Evolutionary conservation across 2,797 vertebrate genomes (phyloP).

Genomic region (Dromococcyx pavoninus): DNA sequence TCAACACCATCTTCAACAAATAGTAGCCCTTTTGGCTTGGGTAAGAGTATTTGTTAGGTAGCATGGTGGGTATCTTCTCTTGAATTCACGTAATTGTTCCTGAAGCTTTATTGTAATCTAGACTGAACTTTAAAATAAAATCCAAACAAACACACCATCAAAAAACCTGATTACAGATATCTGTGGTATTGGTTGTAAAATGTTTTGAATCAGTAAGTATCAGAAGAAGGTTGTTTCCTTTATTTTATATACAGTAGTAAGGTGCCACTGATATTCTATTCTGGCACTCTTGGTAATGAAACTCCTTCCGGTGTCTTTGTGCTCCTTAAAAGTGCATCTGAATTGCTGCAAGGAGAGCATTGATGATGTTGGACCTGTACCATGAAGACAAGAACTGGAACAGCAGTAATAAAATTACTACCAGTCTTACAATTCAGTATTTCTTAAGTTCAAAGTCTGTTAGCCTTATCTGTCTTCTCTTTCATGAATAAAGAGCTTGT

Average conservation of each 20-base stretch:
- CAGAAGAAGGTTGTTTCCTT: background rate
- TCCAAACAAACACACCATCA: background rate
- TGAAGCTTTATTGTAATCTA: background rate
- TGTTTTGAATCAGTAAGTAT: background rate
- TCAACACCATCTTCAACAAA: conserved; percentile 74
- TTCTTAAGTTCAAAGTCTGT: background rate
- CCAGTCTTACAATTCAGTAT: background rate
- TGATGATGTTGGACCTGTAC: background rate
- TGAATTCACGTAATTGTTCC: background rate
- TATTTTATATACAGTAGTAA: background rate
- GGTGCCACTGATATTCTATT: background rate
- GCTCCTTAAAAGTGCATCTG: background rate
- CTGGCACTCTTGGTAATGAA: background rate
- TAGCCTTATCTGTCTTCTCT: background rate
- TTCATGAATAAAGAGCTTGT: background rate
- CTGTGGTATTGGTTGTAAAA: background rate
- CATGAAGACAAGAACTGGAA: background rate
- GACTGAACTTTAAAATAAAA: background rate
- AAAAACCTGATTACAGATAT: background rate
- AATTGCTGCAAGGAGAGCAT: background rate
- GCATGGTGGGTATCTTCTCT: background rate
- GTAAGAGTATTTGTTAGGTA: conserved; percentile 69
- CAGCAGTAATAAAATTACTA: background rate
- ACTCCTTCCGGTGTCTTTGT: background rate
- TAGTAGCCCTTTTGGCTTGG: conserved; percentile 77